phyloP scores from a whole-genome alignment of 2,888 invertebrate genomes.

The Chouioia cunea region DNA sequence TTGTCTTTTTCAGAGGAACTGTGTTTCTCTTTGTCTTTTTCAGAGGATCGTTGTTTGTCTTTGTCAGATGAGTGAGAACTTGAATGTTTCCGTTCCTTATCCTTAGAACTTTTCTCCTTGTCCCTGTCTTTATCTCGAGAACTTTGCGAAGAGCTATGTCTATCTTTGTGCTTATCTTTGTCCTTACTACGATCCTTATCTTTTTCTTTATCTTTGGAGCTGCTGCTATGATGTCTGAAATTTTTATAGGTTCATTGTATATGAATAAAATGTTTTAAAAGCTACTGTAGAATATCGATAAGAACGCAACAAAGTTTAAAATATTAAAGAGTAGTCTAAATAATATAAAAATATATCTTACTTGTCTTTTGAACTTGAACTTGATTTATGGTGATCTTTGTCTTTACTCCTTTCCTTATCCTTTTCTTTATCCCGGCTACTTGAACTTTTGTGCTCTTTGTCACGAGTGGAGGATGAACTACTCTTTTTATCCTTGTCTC shows the following conservation, averaged over 20 bases:
- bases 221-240: constrained; percentile 65
- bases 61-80: constrained; percentile 60
- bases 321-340: too few species aligned
- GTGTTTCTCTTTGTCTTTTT: constrained; percentile 67
- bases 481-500: constrained; percentile 73
- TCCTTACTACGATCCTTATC: constrained; percentile 68
- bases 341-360: constrained; percentile 29
- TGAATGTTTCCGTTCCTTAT: constrained; percentile 64
- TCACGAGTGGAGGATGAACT: constrained; percentile 70
- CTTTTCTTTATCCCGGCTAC: constrained; percentile 67
- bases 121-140: constrained; percentile 66
- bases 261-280: not conserved
- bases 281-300: not conserved
- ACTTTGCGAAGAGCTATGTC: constrained; percentile 66
- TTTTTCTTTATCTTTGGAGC: constrained; percentile 65
- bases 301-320: not conserved
- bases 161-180: constrained; percentile 65
- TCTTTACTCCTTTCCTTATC: constrained; percentile 69
- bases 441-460: constrained; percentile 63
- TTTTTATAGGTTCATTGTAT: constrained; percentile 9
- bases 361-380: constrained; percentile 66
- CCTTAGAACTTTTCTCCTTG: constrained; percentile 60
- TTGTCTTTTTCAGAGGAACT: constrained; percentile 61
- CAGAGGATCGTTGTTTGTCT: constrained; percentile 58
- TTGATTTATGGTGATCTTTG: constrained; percentile 68